Evolutionary conservation across 64 coral and sea anemone genomes (phyloP).

Genomic region (Montipora capricornis): DNA sequence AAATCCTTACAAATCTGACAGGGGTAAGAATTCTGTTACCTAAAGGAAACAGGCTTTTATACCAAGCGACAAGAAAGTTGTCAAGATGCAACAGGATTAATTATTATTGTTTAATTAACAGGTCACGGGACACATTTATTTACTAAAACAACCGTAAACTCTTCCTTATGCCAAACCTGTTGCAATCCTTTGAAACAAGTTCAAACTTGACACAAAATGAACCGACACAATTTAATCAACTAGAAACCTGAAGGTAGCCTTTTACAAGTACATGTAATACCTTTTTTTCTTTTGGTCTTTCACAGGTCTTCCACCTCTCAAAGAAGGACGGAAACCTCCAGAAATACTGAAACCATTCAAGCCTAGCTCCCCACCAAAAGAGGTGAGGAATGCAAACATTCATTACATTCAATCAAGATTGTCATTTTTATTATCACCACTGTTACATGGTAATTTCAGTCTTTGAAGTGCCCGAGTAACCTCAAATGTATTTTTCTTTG

Average conservation of each 20-base stretch:
- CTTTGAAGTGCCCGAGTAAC: too few species aligned
- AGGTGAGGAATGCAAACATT: conserved; percentile 44
- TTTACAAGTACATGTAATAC: background rate
- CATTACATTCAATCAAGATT: background rate
- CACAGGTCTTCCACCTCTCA: conserved; percentile 88
- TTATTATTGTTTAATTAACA: too few species aligned
- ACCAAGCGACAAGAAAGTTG: too few species aligned
- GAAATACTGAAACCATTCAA: conserved; percentile 88
- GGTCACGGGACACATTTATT: too few species aligned
- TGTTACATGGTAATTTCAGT: too few species aligned
- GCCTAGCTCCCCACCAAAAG: conserved; percentile 90
- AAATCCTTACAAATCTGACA: conserved; percentile 97
- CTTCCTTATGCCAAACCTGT: too few species aligned
- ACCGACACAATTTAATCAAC: background rate
- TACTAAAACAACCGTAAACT: too few species aligned
- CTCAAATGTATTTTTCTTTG: too few species aligned
- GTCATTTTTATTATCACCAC: background rate
- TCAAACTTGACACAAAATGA: too few species aligned
- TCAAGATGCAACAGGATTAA: too few species aligned
- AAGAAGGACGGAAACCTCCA: conserved; percentile 68
- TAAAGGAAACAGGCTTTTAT: background rate
- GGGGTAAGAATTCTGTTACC: conserved; percentile 39
- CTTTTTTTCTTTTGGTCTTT: background rate
- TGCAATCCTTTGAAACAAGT: background rate
- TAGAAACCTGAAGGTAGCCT: background rate